Evolutionary conservation across 2,888 invertebrate species (phyloP).

Genomic region (Thecophora atra): DNA sequence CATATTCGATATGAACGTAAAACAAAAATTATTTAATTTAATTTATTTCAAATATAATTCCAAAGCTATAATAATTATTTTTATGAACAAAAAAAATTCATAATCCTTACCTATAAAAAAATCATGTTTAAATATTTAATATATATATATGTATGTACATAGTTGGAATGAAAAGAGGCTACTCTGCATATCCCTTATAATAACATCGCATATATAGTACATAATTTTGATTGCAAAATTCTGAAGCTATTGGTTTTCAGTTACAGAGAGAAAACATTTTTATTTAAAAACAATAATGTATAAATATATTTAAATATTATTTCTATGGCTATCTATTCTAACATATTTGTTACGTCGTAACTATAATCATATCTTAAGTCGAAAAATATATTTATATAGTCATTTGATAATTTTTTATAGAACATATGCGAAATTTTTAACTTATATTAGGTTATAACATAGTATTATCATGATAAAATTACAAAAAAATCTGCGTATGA

Average conservation of each 20-base stretch:
- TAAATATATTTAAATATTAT: constrained; percentile 30
- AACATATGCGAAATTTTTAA: background rate
- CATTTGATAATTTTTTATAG: background rate
- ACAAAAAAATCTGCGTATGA: too few relatives aligned
- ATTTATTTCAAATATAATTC: too few relatives aligned
- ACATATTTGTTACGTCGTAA: constrained; percentile 15
- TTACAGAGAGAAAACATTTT: background rate
- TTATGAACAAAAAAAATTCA: too few relatives aligned
- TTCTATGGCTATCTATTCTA: constrained; percentile 35
- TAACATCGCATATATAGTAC: background rate
- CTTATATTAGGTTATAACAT: background rate
- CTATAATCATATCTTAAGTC: background rate
- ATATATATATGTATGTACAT: background rate
- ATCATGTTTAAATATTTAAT: background rate
- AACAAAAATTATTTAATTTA: background rate
- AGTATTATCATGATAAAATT: too few relatives aligned
- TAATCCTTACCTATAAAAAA: too few relatives aligned
- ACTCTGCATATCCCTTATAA: background rate
- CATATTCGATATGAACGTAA: constrained; percentile 10
- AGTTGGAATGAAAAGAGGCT: background rate
- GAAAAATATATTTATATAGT: constrained; percentile 3
- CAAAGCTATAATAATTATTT: too few relatives aligned
- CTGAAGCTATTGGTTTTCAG: background rate
- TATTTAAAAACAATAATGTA: constrained; percentile 22
- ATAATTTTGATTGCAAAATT: background rate